phyloP scores from a whole-genome alignment of 2,888 invertebrate genomes.

The Tupiocoris notatus region DNA sequence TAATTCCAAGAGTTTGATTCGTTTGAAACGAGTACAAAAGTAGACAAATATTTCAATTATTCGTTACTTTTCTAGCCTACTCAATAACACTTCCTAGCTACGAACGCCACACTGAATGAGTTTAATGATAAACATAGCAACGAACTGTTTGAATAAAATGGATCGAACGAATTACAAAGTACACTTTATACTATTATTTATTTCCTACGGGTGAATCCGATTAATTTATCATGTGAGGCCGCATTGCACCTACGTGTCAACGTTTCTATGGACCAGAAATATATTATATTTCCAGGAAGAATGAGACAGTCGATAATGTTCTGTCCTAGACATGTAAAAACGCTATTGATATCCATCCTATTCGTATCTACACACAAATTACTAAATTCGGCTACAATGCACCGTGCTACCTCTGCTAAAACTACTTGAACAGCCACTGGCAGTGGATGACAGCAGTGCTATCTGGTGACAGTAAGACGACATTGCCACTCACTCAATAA shows the following conservation, averaged over 20 bases:
- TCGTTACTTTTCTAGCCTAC: background rate
- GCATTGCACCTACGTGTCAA: background rate
- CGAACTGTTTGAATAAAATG: background rate
- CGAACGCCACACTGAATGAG: background rate
- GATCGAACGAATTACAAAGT: too few relatives aligned
- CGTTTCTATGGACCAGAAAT: too few relatives aligned
- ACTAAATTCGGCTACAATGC: background rate
- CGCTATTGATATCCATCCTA: background rate
- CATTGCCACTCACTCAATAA: background rate
- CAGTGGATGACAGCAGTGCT: background rate
- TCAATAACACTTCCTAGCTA: background rate
- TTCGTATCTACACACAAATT: background rate
- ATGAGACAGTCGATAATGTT: background rate
- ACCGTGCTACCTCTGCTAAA: background rate
- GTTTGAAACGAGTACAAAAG: background rate
- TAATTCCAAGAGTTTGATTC: background rate
- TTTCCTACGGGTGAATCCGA: too few relatives aligned
- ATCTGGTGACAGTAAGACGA: background rate
- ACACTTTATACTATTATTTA: too few relatives aligned
- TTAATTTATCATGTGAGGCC: background rate
- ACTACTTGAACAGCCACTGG: background rate
- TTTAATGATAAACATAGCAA: background rate
- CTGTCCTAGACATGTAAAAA: background rate
- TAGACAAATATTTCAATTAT: background rate
- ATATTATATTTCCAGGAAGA: too few relatives aligned